phyloP scores from a whole-genome alignment of 2,797 vertebrate species.

The Oryzias sinensis region DNA sequence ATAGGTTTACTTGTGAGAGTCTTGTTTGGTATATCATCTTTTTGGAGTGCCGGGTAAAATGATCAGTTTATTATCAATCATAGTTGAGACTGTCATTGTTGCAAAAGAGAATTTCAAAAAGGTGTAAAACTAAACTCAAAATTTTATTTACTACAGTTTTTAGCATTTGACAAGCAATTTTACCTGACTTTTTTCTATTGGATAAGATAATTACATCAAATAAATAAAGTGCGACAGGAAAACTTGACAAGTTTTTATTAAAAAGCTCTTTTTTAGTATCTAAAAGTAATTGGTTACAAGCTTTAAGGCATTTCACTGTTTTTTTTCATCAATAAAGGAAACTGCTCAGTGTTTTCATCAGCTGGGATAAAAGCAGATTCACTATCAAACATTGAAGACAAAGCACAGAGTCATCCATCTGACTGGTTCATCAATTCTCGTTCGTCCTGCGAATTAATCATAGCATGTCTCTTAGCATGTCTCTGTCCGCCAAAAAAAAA shows the following conservation, averaged over 20 bases:
- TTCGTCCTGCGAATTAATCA: constrained; percentile 45
- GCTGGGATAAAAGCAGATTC: constrained; percentile 28
- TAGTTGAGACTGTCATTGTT: too few species aligned
- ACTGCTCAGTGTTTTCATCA: constrained; percentile 1
- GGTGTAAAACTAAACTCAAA: too few species aligned
- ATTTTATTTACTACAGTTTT: too few species aligned
- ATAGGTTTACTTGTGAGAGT: too few species aligned
- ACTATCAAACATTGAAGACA: constrained; percentile 40
- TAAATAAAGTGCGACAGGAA: too few species aligned
- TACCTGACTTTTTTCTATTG: too few species aligned
- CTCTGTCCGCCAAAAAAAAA: constrained; percentile 37
- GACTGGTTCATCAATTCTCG: constrained; percentile 28
- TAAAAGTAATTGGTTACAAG: constrained; percentile 4
- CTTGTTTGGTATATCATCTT: too few species aligned
- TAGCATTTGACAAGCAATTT: too few species aligned
- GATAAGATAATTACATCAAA: too few species aligned
- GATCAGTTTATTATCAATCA: too few species aligned
- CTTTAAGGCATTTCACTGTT: constrained; percentile 17
- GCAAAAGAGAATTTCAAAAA: too few species aligned
- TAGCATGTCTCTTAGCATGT: constrained; percentile 31
- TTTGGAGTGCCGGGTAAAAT: too few species aligned
- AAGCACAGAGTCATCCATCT: constrained; percentile 45
- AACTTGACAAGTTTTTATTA: background rate
- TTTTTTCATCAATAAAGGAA: constrained; percentile 21
- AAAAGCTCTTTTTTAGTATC: background rate